Base-by-base conservation (phyloP, 2,797 vertebrate genomes). In the Chromobotia macracanthus region DNA sequence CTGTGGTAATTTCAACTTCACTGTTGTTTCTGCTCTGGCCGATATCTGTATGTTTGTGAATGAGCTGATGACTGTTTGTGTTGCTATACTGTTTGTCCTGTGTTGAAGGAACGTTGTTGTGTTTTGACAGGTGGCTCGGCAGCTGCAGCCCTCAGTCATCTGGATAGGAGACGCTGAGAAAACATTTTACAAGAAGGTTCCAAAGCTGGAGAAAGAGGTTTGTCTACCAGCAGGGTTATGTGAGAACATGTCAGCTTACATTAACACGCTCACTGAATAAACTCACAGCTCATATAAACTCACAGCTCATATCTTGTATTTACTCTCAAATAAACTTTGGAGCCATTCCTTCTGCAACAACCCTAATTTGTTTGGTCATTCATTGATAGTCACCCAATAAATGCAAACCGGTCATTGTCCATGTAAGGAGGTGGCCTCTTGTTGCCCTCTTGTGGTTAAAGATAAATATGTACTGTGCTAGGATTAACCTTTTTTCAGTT, bases 91-190 rank as follows among this genome's bases (percentile, higher is more conserved):
- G 61, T 81, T 71, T 80, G 61, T 46, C 67, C 44, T n/a, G 28
- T n/a, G 12, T 58, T 72, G 15, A 77, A 77, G 38, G 74, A 48
- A 77, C 61, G 60, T 78, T 31, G 60, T 68, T 51, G 61, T 83
- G 69, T 85, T 82, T 77, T 64, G 70, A 16, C 83, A 96, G 95
- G 95, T 96, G 88, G 95, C 94, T 67, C 94, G 89, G 12, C 87
- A 90, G 72, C 86, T 94, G 72, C 95, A 96, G 85, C 95, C 95
- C 11, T 96, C 95, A 0, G 93, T 96, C 0, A 85, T 96, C 35
- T 96, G 95, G 95, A 93, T 96, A 8, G 91, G 89, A 77, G 91
- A 96, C 2, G 87, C 95, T 0, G 95, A 96, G 80, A 95, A 93
- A 89, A 89, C 93, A 11, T 96, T 94, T 90, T 91, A 92, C 87